Conservation (phyloP, 2,888 invertebrate genomes). For the Stictocephala bisonia region DNA sequence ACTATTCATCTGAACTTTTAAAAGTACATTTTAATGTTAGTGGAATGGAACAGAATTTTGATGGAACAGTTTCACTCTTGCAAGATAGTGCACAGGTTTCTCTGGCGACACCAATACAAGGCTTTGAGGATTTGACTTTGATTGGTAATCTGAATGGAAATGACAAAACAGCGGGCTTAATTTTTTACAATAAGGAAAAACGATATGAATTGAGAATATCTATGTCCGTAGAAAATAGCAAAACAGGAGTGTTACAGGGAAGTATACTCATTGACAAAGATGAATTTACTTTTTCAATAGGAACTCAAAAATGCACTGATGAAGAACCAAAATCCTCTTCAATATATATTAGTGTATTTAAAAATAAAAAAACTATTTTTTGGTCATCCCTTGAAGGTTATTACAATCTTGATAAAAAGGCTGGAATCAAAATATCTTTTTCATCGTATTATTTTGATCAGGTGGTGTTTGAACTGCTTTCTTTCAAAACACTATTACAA, state of each 20-base stretch:
- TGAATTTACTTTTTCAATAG: background rate
- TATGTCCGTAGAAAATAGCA: background rate
- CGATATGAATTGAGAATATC: background rate
- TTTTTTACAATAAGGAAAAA: conserved; percentile 20
- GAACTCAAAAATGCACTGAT: conserved; percentile 9
- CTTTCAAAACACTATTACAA: background rate
- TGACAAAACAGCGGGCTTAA: conserved; percentile 8
- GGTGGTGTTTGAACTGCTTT: background rate
- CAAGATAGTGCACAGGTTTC: background rate
- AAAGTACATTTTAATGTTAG: conserved; percentile 4
- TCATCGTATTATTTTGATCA: conserved; percentile 5
- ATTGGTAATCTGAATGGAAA: background rate
- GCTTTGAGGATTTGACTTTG: conserved; percentile 16
- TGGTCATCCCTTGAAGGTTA: conserved; percentile 12
- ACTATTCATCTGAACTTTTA: background rate
- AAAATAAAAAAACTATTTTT: background rate
- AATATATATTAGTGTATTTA: conserved; percentile 8
- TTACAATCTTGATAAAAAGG: background rate
- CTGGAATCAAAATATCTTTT: conserved; percentile 7
- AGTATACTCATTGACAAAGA: background rate
- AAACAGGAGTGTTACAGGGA: background rate
- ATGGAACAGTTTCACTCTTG: background rate
- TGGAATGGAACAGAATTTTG: conserved; percentile 1
- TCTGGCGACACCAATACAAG: conserved; percentile 25
- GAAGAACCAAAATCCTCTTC: conserved; percentile 8